phyloP scores from a whole-genome alignment of 2,888 invertebrate genomes.

The Exocentrus adspersus region DNA sequence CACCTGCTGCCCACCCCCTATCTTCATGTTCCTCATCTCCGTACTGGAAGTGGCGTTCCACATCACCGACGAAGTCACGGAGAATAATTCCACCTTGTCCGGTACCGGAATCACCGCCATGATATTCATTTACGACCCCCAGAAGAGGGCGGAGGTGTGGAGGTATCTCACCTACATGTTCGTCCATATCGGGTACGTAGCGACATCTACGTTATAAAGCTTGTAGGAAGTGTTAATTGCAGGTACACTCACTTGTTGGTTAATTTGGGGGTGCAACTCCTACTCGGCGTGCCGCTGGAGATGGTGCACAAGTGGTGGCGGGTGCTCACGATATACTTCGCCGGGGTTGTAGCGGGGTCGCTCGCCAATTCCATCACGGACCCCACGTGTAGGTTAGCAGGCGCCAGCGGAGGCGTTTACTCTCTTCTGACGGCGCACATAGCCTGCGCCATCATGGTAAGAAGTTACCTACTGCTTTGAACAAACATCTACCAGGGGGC shows the following conservation, averaged over 20 bases:
- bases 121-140: constrained; percentile 87
- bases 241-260: constrained; percentile 89
- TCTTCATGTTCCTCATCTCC: constrained; percentile 91
- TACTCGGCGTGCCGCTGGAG: constrained; percentile 94
- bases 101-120: constrained; percentile 75
- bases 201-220: too few relatives aligned
- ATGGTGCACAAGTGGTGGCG: constrained; percentile 98
- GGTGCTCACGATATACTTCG: constrained; percentile 83
- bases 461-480: too few relatives aligned
- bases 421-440: constrained; percentile 93
- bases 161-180: constrained; percentile 95
- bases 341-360: constrained; percentile 87
- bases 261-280: constrained; percentile 90
- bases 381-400: constrained; percentile 84
- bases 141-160: constrained; percentile 88
- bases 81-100: constrained; percentile 54
- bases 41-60: constrained; percentile 83
- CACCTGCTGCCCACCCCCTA: constrained; percentile 85
- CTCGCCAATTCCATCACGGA: constrained; percentile 85
- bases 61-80: constrained; percentile 53
- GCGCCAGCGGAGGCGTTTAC: constrained; percentile 96
- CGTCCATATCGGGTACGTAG: constrained; percentile 85
- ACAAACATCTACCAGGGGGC: too few relatives aligned
- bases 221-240: constrained; percentile 47
- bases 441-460: constrained; percentile 88